These are phyloP conservation scores for Oceanodroma leucorhoa DNA, from an alignment of 2,797 vertebrate genomes.

Conservation along the genomic window DNA sequence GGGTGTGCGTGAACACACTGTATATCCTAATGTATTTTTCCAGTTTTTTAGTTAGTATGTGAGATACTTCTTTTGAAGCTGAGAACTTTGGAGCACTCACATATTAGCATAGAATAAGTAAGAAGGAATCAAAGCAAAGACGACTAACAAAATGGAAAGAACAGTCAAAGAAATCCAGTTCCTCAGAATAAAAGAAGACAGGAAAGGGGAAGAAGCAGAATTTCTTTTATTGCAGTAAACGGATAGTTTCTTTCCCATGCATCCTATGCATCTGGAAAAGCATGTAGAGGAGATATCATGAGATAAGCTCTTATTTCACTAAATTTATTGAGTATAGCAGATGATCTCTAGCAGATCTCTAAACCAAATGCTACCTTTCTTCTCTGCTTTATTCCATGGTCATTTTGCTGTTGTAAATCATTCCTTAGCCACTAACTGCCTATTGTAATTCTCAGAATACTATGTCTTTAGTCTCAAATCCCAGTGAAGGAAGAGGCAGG, in stretches of 20 bases:
- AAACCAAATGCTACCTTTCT: not conserved
- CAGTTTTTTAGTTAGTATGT: not conserved
- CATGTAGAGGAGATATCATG: not conserved
- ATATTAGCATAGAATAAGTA: slow-evolving; percentile 18
- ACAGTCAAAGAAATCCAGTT: not conserved
- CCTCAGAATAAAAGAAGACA: not conserved
- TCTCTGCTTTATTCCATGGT: not conserved
- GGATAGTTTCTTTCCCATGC: not conserved
- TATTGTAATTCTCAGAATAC: not conserved
- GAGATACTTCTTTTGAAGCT: slow-evolving; percentile 22
- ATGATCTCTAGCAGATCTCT: not conserved
- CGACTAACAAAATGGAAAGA: not conserved
- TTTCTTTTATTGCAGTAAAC: not conserved
- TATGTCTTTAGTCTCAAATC: not conserved
- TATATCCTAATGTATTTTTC: not conserved
- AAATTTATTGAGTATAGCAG: not conserved
- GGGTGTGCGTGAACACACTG: not conserved
- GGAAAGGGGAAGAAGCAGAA: not conserved
- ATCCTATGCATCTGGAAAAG: not conserved
- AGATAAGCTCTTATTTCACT: not conserved
- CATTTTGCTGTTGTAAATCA: not conserved
- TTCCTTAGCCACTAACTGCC: not conserved
- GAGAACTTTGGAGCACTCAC: not conserved
- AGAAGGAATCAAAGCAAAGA: slow-evolving; percentile 19
- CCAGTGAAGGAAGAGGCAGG: not conserved